Evolutionary conservation across 2,113 vertebrate species (phyloP).

Genomic region (Limnothrissa miodon): DNA sequence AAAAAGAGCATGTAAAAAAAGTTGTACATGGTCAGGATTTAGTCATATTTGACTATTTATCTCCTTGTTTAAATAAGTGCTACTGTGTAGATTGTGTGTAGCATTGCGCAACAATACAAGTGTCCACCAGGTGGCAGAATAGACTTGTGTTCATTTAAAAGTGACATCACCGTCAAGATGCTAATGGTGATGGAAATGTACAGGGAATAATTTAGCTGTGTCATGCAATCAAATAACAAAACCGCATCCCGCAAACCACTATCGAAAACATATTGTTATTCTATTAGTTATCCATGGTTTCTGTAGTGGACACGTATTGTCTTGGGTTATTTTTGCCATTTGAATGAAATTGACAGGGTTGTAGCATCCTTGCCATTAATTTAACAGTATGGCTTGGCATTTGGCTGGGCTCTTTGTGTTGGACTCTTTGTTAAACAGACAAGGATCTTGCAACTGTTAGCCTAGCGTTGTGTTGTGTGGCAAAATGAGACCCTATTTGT

Average conservation of each 20-base stretch:
- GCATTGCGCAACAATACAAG: not conserved
- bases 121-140: conserved; percentile 10
- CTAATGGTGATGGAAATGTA: not conserved
- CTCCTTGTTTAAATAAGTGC: no score
- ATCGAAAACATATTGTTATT: not conserved
- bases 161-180: not conserved
- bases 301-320: not conserved
- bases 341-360: not conserved
- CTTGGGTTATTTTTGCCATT: not conserved
- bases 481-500: not conserved
- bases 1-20: not conserved
- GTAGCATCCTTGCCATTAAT: not conserved
- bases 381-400: not conserved
- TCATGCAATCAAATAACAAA: not conserved
- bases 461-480: not conserved
- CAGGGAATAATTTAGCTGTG: conserved; percentile 11
- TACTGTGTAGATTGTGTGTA: no score
- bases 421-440: not conserved
- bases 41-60: no score
- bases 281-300: not conserved
- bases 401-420: not conserved
- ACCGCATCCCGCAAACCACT: not conserved
- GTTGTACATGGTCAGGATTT: not conserved
- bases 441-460: not conserved
- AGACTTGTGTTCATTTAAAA: not conserved